Evolutionary conservation across 1,140 invertebrate species (phyloP).

Genomic region (Macrostomum lignano): DNA sequence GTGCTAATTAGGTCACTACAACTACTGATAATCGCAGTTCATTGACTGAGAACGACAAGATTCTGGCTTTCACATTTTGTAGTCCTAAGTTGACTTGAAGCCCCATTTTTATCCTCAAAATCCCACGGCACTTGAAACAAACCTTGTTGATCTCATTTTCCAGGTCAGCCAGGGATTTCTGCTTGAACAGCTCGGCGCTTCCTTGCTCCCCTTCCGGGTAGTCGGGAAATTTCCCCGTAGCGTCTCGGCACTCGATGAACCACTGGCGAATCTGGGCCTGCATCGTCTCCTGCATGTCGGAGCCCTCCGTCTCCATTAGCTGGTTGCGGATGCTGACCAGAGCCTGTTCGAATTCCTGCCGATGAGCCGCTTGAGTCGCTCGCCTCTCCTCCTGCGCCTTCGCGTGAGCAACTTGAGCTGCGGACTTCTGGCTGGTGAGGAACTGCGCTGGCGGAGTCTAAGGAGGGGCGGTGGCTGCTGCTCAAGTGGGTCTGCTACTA

Average conservation of each 20-base stretch:
- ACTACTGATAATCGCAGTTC: no score
- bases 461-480: no score
- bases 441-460: no score
- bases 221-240: conserved; percentile 56
- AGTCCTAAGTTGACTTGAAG: conserved; percentile 16
- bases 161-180: conserved; percentile 25
- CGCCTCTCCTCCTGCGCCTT: conserved; percentile 18
- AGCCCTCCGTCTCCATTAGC: conserved; percentile 26
- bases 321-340: conserved; percentile 26
- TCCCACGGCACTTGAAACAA: conserved; percentile 14
- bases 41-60: conserved; percentile 13
- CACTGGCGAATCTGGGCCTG: conserved; percentile 49
- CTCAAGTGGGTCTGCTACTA: no score
- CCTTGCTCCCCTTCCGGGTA: conserved; percentile 57
- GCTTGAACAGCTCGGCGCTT: conserved; percentile 49
- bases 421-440: conserved; percentile 7
- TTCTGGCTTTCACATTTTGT: conserved; percentile 17
- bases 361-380: conserved; percentile 28
- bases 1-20: no score
- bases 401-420: conserved; percentile 3
- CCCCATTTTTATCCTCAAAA: conserved; percentile 15
- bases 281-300: conserved; percentile 40
- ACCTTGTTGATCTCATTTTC: conserved; percentile 22
- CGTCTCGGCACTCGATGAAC: conserved; percentile 34
- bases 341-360: conserved; percentile 35